phyloP scores from a whole-genome alignment of 2,113 vertebrate species.

The Leucopsar rothschildi region DNA sequence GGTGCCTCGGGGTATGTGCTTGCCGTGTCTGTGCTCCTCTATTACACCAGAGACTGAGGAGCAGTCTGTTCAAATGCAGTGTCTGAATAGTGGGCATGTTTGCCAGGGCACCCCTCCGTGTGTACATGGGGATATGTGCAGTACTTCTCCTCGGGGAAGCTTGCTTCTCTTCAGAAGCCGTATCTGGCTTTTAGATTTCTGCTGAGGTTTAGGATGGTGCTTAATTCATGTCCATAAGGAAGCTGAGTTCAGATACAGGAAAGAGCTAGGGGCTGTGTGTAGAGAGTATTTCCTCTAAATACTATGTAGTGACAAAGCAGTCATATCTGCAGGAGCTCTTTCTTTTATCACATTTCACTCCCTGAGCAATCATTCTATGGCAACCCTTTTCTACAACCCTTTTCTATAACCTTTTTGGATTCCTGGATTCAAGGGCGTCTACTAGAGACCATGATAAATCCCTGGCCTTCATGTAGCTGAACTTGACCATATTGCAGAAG shows the following conservation, averaged over 20 bases:
- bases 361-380: not conserved
- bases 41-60: not conserved
- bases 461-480: not conserved
- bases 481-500: not conserved
- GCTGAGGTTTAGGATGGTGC: not conserved
- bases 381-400: not conserved
- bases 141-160: not conserved
- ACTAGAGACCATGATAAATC: not conserved
- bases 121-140: not conserved
- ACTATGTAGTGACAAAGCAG: not conserved
- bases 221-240: not conserved
- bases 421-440: not conserved
- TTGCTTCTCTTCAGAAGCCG: not conserved
- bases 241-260: not conserved
- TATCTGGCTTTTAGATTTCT: not conserved
- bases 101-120: fast-evolving
- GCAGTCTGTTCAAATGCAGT: not conserved
- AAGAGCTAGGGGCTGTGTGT: not conserved
- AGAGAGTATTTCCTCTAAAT: not conserved
- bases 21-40: not conserved
- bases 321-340: not conserved
- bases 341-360: not conserved
- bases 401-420: not conserved
- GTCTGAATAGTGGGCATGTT: not conserved
- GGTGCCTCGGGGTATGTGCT: not conserved